Conservation (phyloP, 2,888 invertebrate genomes). For the Lamellibrachia columna region DNA sequence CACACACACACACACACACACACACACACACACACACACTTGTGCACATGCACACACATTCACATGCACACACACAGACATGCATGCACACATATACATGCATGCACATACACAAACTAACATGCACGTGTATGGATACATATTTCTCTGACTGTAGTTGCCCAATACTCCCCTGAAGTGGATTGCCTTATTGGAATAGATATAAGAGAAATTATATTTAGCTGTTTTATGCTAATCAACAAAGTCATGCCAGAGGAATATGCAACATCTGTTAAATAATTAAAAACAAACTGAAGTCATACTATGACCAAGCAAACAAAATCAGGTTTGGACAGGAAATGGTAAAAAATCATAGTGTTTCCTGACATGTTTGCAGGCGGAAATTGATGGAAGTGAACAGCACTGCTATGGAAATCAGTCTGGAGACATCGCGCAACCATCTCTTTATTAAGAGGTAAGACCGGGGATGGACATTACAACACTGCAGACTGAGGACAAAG, state of each 20-base stretch:
- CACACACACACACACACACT: too few relatives aligned
- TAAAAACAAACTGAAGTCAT: not conserved
- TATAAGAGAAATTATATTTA: not conserved
- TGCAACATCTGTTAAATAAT: not conserved
- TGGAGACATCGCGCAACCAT: constrained; percentile 89
- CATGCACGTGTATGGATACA: too few relatives aligned
- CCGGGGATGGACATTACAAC: too few relatives aligned
- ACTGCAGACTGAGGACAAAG: too few relatives aligned
- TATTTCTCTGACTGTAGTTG: not conserved
- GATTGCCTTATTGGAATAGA: not conserved
- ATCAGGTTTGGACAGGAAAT: not conserved
- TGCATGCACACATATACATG: too few relatives aligned
- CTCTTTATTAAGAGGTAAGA: constrained; percentile 83
- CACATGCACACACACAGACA: too few relatives aligned
- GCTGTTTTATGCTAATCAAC: not conserved
- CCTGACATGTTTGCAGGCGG: constrained; percentile 66
- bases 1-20: too few relatives aligned
- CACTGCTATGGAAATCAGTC: constrained; percentile 83
- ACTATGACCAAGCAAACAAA: not conserved
- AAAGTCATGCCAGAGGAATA: not conserved
- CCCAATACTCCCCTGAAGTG: not conserved
- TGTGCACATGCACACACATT: too few relatives aligned
- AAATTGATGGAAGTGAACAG: constrained; percentile 91
- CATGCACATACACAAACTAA: too few relatives aligned
- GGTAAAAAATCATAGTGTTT: not conserved